Percentiles rank a stretch among this genome's conserved stretches.
phyloP scores from a whole-genome alignment of 1,140 invertebrate genomes.

The Drosophila repletoides region DNA sequence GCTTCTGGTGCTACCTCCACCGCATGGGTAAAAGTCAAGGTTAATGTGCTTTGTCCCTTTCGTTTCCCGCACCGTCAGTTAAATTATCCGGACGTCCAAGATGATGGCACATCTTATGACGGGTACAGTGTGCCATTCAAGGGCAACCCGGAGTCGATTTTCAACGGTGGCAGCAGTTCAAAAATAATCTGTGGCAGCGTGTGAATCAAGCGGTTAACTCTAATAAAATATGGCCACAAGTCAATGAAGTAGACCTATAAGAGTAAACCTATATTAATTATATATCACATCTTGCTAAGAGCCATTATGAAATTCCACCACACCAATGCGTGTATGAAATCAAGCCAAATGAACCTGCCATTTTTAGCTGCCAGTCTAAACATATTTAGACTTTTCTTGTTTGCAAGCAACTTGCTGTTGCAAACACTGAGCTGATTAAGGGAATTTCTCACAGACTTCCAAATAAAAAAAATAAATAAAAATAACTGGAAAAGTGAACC shows the following conservation, averaged over 20 bases:
- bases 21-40: constrained; percentile 60
- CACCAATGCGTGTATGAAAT: constrained; percentile 26
- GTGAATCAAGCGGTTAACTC: constrained; percentile 19
- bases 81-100: constrained; percentile 20
- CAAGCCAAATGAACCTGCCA: constrained; percentile 34
- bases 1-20: constrained; percentile 13
- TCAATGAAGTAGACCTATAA: not conserved
- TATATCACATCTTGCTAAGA: constrained; percentile 10
- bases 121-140: constrained; percentile 17
- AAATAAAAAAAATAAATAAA: constrained; percentile 45
- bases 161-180: constrained; percentile 1
- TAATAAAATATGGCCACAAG: constrained; percentile 17
- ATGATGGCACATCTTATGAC: constrained; percentile 19
- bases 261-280: constrained; percentile 18
- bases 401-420: constrained; percentile 34
- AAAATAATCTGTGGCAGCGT: constrained; percentile 24
- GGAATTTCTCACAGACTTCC: constrained; percentile 72
- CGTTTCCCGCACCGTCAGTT: not conserved
- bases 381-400: constrained; percentile 39
- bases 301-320: constrained; percentile 25
- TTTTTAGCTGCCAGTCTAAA: constrained; percentile 33
- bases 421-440: constrained; percentile 66
- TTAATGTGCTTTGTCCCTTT: constrained; percentile 16
- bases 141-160: constrained; percentile 20
- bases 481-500: constrained; percentile 43